Evolutionary conservation across 1,140 invertebrate species (phyloP), one percentile per base, ranked within the genome.

Genomic region (Ceratosolen solmsi): DNA sequence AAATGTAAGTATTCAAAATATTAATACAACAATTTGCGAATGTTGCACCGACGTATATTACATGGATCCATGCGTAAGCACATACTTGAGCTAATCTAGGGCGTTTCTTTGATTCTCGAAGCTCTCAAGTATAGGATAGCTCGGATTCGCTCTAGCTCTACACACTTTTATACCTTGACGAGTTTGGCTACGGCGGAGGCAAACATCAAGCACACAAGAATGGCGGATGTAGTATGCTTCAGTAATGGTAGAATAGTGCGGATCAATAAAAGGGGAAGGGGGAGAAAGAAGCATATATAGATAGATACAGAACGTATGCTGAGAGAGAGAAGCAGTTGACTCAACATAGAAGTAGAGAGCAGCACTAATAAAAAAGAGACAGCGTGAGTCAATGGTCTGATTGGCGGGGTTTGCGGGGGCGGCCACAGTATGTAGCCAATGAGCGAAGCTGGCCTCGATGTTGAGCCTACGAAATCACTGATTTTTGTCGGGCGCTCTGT

Each of bases 341-440:
- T 20, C 20, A 4, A 3, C 8, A 36, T 0, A 1, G 3, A 36
- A 41, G 74, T 46, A 56, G 70, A 76, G 72, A 25, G 74, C 46
- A 25, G 75, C 30, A 41, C 70, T 65, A 81, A 49, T 20, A 33
- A 76, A 86, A 70, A 33, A 51, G 82, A 77, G 83, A 77, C 46
- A 38, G 70, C 30, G 56, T 13, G 76, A 80, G 84, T 84, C 81
- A 83, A 72, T 82, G 86, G 82, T 86, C 89, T 91, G 89, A 90
- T 90, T 91, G 91, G 91, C 89, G 89, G 88, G 89, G 90, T 89
- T 90, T 89, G 91, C 89, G 89, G 88, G 89, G 90, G 90, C 90
- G 89, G 89, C 88, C 88, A 87, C 88, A 85, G 80, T 76, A 86
- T 86, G 87, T 88, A 90, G 89, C 91, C 90, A 92, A 91, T 92